These are phyloP conservation scores for Hepsetus odoe DNA, from an alignment of 2,113 vertebrate species.

Conservation along the genomic window DNA sequence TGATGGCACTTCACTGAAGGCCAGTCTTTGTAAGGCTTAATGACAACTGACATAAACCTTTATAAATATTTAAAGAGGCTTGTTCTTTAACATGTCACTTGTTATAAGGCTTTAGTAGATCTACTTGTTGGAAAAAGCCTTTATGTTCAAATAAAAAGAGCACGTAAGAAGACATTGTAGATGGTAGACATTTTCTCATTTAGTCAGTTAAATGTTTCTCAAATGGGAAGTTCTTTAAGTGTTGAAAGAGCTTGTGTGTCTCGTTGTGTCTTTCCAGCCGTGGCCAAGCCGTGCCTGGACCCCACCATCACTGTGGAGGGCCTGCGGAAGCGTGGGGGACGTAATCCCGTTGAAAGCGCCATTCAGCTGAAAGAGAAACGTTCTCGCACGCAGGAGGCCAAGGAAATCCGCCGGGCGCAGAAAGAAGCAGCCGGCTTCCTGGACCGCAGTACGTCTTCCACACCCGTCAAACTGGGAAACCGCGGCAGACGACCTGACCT, in stretches of 20 bases:
- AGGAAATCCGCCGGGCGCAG: constrained; percentile 95
- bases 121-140: no score
- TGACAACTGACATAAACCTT: no score
- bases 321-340: constrained; percentile 84
- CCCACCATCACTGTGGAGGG: constrained; percentile 92
- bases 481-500: constrained; percentile 77
- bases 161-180: no score
- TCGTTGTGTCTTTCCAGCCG: constrained; percentile 49
- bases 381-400: constrained; percentile 94
- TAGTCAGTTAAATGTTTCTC: no score
- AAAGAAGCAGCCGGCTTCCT: constrained; percentile 86
- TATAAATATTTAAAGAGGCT: no score
- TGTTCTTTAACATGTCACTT: no score
- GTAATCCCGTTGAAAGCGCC: constrained; percentile 91
- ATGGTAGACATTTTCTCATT: no score
- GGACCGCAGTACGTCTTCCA: constrained; percentile 86
- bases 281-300: constrained; percentile 82
- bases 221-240: no score
- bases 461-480: constrained; percentile 80
- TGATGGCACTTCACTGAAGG: no score
- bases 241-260: neutral
- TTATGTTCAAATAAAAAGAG: no score
- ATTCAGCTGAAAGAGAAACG: constrained; percentile 98
- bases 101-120: no score
- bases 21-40: no score